Conservation (phyloP, 2,113 vertebrate species). For the Panthera tigris region DNA sequence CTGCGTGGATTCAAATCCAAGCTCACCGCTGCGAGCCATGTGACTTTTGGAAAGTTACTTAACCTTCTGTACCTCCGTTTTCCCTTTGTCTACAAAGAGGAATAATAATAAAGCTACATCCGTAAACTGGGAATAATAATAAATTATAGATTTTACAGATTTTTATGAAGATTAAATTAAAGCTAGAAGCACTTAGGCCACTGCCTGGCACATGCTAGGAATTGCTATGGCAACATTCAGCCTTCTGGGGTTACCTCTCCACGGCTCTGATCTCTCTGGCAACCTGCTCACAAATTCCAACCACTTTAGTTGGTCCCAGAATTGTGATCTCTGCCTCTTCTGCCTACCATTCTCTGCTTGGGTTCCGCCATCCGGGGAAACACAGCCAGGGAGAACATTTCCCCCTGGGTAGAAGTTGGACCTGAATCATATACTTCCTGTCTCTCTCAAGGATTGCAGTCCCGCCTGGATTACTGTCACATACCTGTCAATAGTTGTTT, state of each 20-base stretch:
- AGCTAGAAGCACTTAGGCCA: not conserved
- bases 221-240: not conserved
- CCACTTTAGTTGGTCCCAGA: not conserved
- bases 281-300: not conserved
- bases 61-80: not conserved
- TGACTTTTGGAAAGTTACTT: not conserved
- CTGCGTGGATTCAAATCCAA: not conserved
- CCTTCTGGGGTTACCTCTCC: not conserved
- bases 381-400: not conserved
- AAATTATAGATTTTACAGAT: not conserved
- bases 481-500: not conserved
- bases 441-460: not conserved
- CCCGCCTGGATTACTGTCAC: not conserved
- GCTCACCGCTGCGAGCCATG: not conserved
- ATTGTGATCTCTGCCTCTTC: not conserved
- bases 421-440: not conserved
- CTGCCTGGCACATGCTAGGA: not conserved
- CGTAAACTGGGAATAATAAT: not conserved
- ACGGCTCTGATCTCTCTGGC: not conserved
- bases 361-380: not conserved
- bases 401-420: not conserved
- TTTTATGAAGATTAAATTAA: not conserved
- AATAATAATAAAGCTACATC: not conserved
- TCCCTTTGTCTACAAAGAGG: not conserved
- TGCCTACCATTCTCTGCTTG: not conserved